phyloP scores from a whole-genome alignment of 2,797 vertebrate species.

The Typhlichthys subterraneus region DNA sequence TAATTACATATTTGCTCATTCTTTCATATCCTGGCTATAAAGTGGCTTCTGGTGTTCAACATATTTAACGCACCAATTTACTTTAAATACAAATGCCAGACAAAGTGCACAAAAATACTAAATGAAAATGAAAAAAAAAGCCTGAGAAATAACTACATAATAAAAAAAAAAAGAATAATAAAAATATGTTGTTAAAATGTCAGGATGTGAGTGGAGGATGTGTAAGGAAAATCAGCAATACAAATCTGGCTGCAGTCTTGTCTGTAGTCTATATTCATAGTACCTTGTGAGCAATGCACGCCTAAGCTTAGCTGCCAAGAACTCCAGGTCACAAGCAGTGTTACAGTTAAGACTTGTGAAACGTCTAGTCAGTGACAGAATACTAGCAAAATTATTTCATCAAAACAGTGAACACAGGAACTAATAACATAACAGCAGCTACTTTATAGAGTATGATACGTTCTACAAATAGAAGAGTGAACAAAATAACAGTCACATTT shows the following conservation, averaged over 20 bases:
- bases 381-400: background rate
- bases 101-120: conserved; percentile 70
- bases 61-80: conserved; percentile 31
- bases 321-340: conserved; percentile 15
- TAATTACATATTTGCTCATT: conserved; percentile 52
- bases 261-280: conserved; percentile 1
- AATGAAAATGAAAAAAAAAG: conserved; percentile 54
- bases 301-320: conserved; percentile 17
- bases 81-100: conserved; percentile 44
- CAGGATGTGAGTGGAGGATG: conserved; percentile 31
- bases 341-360: conserved; percentile 4
- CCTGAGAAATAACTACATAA: conserved; percentile 43
- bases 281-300: background rate
- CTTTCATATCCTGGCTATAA: conserved; percentile 41
- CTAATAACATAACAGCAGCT: background rate
- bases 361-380: conserved; percentile 1
- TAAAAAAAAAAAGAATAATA: too few species aligned
- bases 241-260: conserved; percentile 10
- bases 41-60: conserved; percentile 56
- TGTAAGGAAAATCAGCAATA: conserved; percentile 25
- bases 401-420: conserved; percentile 1
- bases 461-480: too few species aligned
- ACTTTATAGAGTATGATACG: too few species aligned
- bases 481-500: too few species aligned
- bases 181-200: conserved; percentile 44